Evolutionary conservation across 2,888 invertebrate genomes (phyloP).

Genomic region (Vanessa cardui): DNA sequence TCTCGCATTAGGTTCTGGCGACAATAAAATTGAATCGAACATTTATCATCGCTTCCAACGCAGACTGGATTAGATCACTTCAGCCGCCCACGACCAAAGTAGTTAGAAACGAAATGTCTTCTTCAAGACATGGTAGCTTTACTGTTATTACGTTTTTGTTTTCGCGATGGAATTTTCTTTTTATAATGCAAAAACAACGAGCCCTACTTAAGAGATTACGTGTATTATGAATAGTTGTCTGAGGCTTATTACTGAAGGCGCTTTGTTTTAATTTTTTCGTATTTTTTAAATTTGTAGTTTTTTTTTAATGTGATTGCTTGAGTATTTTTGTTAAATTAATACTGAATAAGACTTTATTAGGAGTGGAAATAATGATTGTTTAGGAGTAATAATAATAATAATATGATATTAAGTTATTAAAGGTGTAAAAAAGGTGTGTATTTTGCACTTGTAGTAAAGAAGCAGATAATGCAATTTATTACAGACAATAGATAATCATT

Average conservation of each 20-base stretch:
- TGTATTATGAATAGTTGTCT: background rate
- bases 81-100: slow-evolving; percentile 60
- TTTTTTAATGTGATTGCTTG: background rate
- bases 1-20: no score
- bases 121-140: slow-evolving; percentile 65
- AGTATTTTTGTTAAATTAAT: background rate
- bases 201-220: slow-evolving; percentile 16
- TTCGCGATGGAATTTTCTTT: slow-evolving; percentile 22
- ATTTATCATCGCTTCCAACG: slow-evolving; percentile 35
- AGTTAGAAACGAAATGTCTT: slow-evolving; percentile 71
- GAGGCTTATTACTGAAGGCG: background rate
- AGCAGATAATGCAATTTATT: no score
- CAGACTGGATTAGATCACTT: slow-evolving; percentile 50
- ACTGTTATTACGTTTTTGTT: slow-evolving; percentile 47
- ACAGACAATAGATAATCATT: no score
- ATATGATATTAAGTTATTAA: no score
- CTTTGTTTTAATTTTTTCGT: background rate
- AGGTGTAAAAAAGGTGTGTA: no score
- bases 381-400: no score
- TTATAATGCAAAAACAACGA: background rate
- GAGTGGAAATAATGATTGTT: no score
- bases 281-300: background rate
- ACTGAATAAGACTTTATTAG: no score
- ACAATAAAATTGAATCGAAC: no score
- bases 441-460: no score